These are phyloP conservation scores for Morpho helenor DNA, from an alignment of 2,888 invertebrate genomes.

Conservation along the genomic window DNA sequence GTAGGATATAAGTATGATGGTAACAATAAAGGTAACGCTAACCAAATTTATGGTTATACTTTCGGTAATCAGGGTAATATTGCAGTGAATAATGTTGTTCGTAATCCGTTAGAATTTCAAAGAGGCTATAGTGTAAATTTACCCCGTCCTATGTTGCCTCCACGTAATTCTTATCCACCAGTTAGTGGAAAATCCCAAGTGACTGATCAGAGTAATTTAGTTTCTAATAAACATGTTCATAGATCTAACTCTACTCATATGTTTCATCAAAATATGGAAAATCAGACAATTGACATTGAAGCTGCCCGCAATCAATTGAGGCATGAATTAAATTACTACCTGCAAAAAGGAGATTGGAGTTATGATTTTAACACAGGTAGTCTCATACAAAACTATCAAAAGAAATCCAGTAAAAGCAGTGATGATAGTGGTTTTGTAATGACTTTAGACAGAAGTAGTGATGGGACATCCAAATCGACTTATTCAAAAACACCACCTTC, in stretches of 20 bases:
- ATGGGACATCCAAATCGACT: slow-evolving; percentile 70
- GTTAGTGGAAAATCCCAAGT: slow-evolving; percentile 77
- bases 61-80: slow-evolving; percentile 77
- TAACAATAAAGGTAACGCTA: slow-evolving; percentile 59
- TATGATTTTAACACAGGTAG: slow-evolving; percentile 73
- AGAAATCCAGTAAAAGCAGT: slow-evolving; percentile 74
- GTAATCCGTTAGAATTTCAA: slow-evolving; percentile 78
- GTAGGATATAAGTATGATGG: slow-evolving; percentile 69
- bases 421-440: slow-evolving; percentile 75
- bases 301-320: slow-evolving; percentile 68
- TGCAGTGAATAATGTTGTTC: slow-evolving; percentile 72
- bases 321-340: slow-evolving; percentile 70
- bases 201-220: slow-evolving; percentile 71
- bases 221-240: slow-evolving; percentile 77
- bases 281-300: slow-evolving; percentile 63
- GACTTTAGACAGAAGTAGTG: slow-evolving; percentile 73
- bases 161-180: slow-evolving; percentile 81
- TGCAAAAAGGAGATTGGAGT: slow-evolving; percentile 75
- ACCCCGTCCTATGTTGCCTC: slow-evolving; percentile 80
- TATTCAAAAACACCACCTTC: slow-evolving; percentile 74
- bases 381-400: slow-evolving; percentile 71
- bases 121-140: slow-evolving; percentile 78
- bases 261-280: slow-evolving; percentile 69
- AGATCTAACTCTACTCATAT: slow-evolving; percentile 82
- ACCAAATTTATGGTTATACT: slow-evolving; percentile 73